A percentile compares a stretch with the other conserved stretches of the same genome.
These are phyloP conservation scores for Planococcus citri DNA, from an alignment of 1,140 invertebrate species.

Conservation along the genomic window DNA sequence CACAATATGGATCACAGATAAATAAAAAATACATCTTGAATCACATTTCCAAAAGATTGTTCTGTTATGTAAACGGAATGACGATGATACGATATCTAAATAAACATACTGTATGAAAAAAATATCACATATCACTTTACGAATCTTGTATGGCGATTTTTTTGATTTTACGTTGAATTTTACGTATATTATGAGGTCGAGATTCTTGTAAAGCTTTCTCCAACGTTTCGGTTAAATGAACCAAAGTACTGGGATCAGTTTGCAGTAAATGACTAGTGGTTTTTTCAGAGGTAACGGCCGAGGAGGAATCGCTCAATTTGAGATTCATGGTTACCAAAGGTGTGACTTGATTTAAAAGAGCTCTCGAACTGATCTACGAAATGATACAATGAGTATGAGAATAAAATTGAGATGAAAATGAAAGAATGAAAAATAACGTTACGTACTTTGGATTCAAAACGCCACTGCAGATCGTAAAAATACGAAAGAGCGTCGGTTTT, in stretches of 20 bases:
- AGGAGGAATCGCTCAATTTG: conserved; percentile 34
- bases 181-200: conserved; percentile 22
- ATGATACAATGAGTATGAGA: conserved; percentile 1
- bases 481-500: conserved; percentile 41
- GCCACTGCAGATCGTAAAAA: conserved; percentile 51
- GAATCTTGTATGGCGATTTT: conserved; percentile 23
- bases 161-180: conserved; percentile 28
- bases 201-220: conserved; percentile 48
- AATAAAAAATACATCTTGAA: no score
- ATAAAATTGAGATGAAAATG: conserved; percentile 23
- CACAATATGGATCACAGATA: no score
- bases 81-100: no score
- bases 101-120: no score
- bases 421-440: conserved; percentile 23
- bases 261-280: conserved; percentile 37
- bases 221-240: conserved; percentile 44
- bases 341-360: conserved; percentile 41
- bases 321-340: conserved; percentile 46
- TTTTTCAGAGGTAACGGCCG: conserved; percentile 32
- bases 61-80: no score
- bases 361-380: conserved; percentile 45
- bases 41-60: no score
- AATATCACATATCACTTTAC: background rate
- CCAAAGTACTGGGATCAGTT: conserved; percentile 48
- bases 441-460: conserved; percentile 51